Conservation (phyloP, 92 coral and sea anemone genomes). For the Paramuricea clavata region DNA sequence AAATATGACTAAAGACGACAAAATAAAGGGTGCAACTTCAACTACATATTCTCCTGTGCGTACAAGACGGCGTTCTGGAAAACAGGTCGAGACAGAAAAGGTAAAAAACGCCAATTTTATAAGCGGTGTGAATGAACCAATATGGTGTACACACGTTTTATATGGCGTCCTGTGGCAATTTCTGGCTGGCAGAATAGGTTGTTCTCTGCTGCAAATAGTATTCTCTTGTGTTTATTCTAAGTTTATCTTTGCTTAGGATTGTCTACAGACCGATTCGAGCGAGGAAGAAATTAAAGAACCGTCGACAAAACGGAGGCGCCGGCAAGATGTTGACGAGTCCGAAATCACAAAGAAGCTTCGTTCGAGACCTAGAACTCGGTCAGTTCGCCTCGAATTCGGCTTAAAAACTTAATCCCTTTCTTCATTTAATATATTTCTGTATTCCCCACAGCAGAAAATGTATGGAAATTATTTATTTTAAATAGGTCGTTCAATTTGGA, state of each 20-base stretch:
- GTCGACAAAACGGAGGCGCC: slow-evolving; percentile 24
- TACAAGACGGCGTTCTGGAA: slow-evolving; percentile 23
- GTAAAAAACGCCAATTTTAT: background rate
- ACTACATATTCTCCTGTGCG: slow-evolving; percentile 30
- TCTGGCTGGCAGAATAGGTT: background rate
- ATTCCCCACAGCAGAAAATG: background rate
- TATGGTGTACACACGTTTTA: background rate
- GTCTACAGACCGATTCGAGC: slow-evolving; percentile 33
- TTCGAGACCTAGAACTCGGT: slow-evolving; percentile 49
- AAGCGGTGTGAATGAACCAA: background rate
- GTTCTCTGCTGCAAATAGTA: background rate
- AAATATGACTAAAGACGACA: slow-evolving; percentile 9
- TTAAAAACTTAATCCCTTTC: background rate
- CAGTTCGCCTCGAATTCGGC: background rate
- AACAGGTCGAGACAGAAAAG: slow-evolving; percentile 5
- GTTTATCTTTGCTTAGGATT: slow-evolving; percentile 1
- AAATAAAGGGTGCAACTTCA: background rate
- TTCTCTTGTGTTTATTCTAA: background rate
- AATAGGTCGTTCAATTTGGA: slow-evolving; percentile 37
- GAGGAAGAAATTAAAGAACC: slow-evolving; percentile 28
- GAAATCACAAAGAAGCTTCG: background rate
- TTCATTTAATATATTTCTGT: background rate
- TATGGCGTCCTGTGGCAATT: background rate
- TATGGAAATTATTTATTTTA: background rate
- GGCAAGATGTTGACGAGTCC: background rate